Percentiles rank a stretch among this genome's conserved stretches.
Evolutionary conservation across 1,140 invertebrate genomes (phyloP).

Genomic region (Melipona quadrifasciata): DNA sequence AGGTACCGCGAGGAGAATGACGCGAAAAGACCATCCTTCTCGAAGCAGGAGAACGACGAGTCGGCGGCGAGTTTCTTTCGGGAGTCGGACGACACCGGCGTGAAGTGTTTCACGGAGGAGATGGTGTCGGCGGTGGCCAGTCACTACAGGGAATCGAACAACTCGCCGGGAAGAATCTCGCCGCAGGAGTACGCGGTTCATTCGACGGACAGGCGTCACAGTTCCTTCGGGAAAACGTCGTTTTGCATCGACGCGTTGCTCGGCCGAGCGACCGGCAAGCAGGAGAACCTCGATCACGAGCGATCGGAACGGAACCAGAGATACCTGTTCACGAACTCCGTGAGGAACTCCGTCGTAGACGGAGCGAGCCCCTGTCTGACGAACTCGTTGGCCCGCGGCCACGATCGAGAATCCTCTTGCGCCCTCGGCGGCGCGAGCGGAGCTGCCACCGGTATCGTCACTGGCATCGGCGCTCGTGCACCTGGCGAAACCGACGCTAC

Average conservation of each 20-base stretch:
- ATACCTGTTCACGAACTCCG: slow-evolving; percentile 4
- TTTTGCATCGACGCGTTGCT: slow-evolving; percentile 88
- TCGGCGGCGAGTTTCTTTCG: slow-evolving; percentile 42
- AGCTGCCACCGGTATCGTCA: neutral
- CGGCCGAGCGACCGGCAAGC: slow-evolving; percentile 70
- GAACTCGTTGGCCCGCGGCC: slow-evolving; percentile 22
- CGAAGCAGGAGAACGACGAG: slow-evolving; percentile 50
- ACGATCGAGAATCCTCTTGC: slow-evolving; percentile 63
- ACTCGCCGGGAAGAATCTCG: slow-evolving; percentile 48
- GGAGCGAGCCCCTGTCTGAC: neutral
- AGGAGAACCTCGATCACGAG: slow-evolving; percentile 45
- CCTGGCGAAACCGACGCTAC: neutral
- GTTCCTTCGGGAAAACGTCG: slow-evolving; percentile 80
- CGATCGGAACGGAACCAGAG: slow-evolving; percentile 47
- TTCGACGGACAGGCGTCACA: slow-evolving; percentile 44
- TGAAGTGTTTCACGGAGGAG: slow-evolving; percentile 58
- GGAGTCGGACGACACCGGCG: slow-evolving; percentile 39
- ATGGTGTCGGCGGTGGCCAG: slow-evolving; percentile 49
- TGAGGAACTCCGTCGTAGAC: neutral
- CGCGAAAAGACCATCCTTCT: slow-evolving; percentile 38
- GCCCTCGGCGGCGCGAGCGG: neutral
- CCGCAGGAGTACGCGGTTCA: slow-evolving; percentile 56
- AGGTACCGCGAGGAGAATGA: slow-evolving; percentile 60
- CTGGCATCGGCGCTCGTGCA: neutral
- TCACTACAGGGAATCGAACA: slow-evolving; percentile 52